Conservation (phyloP, 2,888 invertebrate genomes). For the Lycaena phlaeas region DNA sequence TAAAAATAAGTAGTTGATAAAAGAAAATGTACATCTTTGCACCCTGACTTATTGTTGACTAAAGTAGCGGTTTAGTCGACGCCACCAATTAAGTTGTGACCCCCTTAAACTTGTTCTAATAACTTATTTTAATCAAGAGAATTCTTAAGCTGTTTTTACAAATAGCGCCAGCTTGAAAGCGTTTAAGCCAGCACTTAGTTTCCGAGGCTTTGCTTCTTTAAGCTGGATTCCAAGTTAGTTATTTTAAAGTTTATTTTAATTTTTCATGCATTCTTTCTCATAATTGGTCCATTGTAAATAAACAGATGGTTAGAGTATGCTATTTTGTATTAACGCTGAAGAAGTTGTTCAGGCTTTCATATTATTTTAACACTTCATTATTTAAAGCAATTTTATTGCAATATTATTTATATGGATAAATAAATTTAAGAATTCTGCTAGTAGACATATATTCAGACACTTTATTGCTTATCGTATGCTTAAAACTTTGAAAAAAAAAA, state of each 20-base stretch:
- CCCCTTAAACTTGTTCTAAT: constrained; percentile 10
- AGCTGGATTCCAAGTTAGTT: constrained; percentile 10
- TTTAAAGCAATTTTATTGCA: too few relatives aligned
- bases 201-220: constrained; percentile 10
- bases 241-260: constrained; percentile 10
- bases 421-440: too few relatives aligned
- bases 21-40: neutral
- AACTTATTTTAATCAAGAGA: constrained; percentile 12
- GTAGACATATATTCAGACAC: too few relatives aligned
- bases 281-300: neutral
- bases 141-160: constrained; percentile 11
- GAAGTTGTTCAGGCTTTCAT: too few relatives aligned
- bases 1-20: too few relatives aligned
- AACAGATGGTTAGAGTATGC: neutral
- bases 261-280: constrained; percentile 7
- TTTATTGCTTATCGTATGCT: too few relatives aligned
- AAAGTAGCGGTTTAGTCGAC: neutral
- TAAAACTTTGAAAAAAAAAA: too few relatives aligned
- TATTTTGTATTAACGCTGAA: neutral
- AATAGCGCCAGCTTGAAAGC: constrained; percentile 10
- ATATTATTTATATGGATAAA: too few relatives aligned
- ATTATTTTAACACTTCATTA: too few relatives aligned
- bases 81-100: constrained; percentile 7
- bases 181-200: constrained; percentile 12
- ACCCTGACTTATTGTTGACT: neutral